Base-by-base conservation (phyloP, 2,888 invertebrate genomes). In the Brassicogethes aeneus region DNA sequence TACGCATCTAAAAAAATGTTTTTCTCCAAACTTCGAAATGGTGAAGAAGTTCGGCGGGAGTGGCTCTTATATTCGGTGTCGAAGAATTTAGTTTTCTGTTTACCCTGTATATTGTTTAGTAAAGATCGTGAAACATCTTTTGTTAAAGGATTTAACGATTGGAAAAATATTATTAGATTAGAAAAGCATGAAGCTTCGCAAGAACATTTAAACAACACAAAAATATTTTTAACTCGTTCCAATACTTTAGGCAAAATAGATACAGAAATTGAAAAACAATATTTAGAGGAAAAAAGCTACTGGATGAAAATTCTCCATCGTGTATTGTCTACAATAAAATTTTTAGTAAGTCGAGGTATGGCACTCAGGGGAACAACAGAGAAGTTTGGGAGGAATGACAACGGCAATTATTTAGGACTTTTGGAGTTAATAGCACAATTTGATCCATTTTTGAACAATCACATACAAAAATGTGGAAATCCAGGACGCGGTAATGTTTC, bases 11-110 rank as follows among this genome's bases (percentile, higher is more conserved):
- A n/a, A n/a, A n/a, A n/a, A n/a, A n/a, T n/a, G n/a, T n/a, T n/a
- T n/a, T n/a, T n/a, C n/a, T n/a, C n/a, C n/a, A n/a, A 43, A 43
- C 47, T 48, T 34, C 42, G 39, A 35, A 47, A 47, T 45, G 43
- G 47, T 37, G 43, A 45, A 37, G 37, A 30, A n/a, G 2, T 36
- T 7, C 12, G 17, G 15, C 14, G 17, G 12, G 23, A 36, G 17
- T 36, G 17, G 37, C 37, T 36, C 16, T 16, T 46, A 33, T 43
- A 46, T 43, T 50, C 46, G 17, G 40, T 46, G 12, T 44, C 45
- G 40, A 44, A 46, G 43, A 41, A 43, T 41, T 42, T 39, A 41
- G 40, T 36, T 13, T 36, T 17, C n/a, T 45, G 44, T 45, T 51
- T 40, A 44, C 46, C 39, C 41, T 50, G 50, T 41, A 30, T 39